Conservation (phyloP, 2,113 vertebrate species). For the Coptodon rendalli region DNA sequence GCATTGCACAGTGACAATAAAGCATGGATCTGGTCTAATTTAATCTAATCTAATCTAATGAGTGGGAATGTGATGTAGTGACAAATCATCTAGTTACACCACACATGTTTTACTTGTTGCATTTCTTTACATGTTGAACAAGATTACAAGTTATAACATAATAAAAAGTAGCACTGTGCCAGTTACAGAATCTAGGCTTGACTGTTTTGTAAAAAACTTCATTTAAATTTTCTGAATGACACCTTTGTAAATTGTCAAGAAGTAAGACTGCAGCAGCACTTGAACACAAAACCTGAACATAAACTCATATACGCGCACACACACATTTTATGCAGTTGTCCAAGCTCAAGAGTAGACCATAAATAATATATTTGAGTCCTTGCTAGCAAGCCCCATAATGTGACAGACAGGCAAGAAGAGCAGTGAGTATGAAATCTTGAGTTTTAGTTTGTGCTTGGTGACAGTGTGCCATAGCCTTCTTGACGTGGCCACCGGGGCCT, state of each 20-base stretch:
- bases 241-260: neutral
- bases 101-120: neutral
- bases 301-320: neutral
- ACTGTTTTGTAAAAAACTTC: neutral
- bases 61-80: neutral
- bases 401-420: slow-evolving; percentile 36
- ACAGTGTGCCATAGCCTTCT: slow-evolving; percentile 61
- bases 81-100: neutral
- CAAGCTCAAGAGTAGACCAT: neutral
- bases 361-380: slow-evolving; percentile 44
- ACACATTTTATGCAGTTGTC: neutral
- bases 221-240: neutral
- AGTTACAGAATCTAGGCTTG: neutral
- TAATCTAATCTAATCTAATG: neutral
- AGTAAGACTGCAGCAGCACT: neutral
- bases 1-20: neutral
- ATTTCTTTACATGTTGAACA: neutral
- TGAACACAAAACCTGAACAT: neutral
- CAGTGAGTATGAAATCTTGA: slow-evolving; percentile 18
- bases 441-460: slow-evolving; percentile 24
- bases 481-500: slow-evolving; percentile 40
- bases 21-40: neutral
- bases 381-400: neutral
- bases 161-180: neutral
- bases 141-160: neutral